phyloP scores from a whole-genome alignment of 2,113 vertebrate species.

The Paramisgurnus dabryanus region DNA sequence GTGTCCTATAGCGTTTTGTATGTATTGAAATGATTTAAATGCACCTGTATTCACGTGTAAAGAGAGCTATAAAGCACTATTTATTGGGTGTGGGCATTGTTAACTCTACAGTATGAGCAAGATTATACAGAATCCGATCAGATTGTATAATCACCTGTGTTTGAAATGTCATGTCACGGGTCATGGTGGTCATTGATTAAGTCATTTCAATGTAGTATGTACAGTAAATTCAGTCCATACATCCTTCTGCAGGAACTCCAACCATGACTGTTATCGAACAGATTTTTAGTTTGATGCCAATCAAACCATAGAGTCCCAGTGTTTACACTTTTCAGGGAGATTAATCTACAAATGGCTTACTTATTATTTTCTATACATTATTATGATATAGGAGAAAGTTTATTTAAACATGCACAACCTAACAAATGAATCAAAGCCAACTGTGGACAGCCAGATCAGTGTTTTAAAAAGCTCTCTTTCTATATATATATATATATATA shows the following conservation, averaged over 20 bases:
- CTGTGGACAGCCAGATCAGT: not conserved
- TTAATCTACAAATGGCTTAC: not conserved
- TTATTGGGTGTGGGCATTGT: conserved; percentile 26
- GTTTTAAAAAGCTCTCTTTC: not conserved
- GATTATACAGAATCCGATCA: not conserved
- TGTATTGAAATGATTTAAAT: conserved; percentile 32
- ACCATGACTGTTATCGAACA: not conserved
- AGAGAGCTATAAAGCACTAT: conserved; percentile 8
- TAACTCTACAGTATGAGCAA: not conserved
- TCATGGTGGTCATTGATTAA: not conserved
- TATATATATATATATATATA: not conserved
- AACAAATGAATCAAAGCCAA: not conserved
- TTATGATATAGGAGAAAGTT: not conserved
- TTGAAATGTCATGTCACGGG: not conserved
- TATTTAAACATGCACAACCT: not conserved
- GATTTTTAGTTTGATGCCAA: not conserved
- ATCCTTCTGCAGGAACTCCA: too few species aligned
- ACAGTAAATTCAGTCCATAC: too few species aligned
- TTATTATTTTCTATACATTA: conserved; percentile 7
- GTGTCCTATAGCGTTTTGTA: conserved; percentile 4
- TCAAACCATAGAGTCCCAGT: not conserved
- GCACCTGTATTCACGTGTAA: conserved; percentile 10
- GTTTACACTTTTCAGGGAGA: conserved; percentile 12
- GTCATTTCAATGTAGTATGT: not conserved
- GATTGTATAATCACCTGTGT: not conserved